Base-by-base conservation (phyloP, 2,797 vertebrate genomes). In the Nyctalus aviator region DNA sequence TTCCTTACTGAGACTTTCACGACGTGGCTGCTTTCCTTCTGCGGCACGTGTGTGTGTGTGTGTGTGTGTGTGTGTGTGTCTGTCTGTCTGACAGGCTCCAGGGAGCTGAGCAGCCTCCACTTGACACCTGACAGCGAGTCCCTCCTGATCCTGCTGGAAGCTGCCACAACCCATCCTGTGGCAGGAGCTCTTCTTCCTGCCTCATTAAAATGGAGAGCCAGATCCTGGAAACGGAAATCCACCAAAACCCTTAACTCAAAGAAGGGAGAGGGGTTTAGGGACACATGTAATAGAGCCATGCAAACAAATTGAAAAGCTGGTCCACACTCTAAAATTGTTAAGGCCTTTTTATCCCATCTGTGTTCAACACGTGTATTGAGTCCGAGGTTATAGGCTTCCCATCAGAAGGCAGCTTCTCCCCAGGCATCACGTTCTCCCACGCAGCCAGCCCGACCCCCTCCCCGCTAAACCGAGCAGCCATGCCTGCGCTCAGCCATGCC, bases 151-250 rank as follows among this genome's bases (percentile, higher is more conserved):
- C 53, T 59, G 9, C 23, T 82, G 68, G 64, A 18, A 90, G 25
- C 44, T 84, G 35, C 78, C 84, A 68, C 48, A 84, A 75, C 21
- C 13, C 41, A 76, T 17, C 27, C 62, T 11, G 46, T 15, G n/a
- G 6, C 20, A 73, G 30, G 12, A 48, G 17, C 75, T 93, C 95
- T 88, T 76, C 62, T 55, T 93, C 27, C 37, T 35, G 2, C n/a
- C 69, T 95, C 84, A 75, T 62, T 82, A 96, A 87, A 72, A 87
- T 72, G 27, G 57, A 84, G 25, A 94, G 6, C 11, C 55, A 20
- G 46, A 50, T 77, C 12, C 68, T 53, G 20, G 57, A 93, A 75
- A 48, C 23, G 21, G 82, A 84, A 71, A 81, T 50, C 37, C 18
- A 62, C 37, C 32, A 25, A 90, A 90, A 72, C 57, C n/a, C 6